Base-by-base conservation (phyloP, 1,140 invertebrate species). In the Euborellia annulipes region DNA sequence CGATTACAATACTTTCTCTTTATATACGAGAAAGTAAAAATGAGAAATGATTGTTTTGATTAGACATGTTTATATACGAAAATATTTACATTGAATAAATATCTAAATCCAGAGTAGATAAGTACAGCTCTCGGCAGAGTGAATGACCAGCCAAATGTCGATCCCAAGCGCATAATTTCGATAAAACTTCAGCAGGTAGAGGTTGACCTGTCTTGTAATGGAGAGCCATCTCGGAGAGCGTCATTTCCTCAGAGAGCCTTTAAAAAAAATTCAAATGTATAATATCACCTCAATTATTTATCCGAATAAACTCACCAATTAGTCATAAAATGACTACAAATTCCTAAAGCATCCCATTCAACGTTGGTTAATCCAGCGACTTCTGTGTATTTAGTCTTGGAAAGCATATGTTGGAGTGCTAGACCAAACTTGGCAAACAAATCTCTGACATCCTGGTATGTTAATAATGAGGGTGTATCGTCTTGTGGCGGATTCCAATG, bases 291-390 rank as follows among this genome's bases (percentile, higher is more conserved):
- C 8, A 41, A 41, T 19, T 41, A 42, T 53, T 27, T 45, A 9
- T 36, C n/a, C n/a, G n/a, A n/a, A n/a, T 11, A 41, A 20, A 55
- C 50, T 55, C 61, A 72, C 78, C 84, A 90, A 59, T 84, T 77
- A 11, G 71, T 70, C 72, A 95, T 75, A 38, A 94, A 82, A 55
- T 85, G 68, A 1, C 79, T 74, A 36, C 79, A 79, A 0, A 91
- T 74, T 57, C 81, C 76, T 0, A 82, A 75, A 9, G 83, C 81
- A 64, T 95, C 92, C 85, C 85, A 92, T 65, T 95, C 90, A 0
- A 94, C 72, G 58, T 88, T 89, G 1, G 76, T 81, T 2, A 86
- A 61, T 1, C 88, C 88, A 6, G 85, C 72, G 1, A 91, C 70
- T 61, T 91, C 85, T n/a, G 75, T 69, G 57, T 88, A 90, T 2